phyloP scores from a whole-genome alignment of 2,888 invertebrate species.

The Lochmaea crataegi region DNA sequence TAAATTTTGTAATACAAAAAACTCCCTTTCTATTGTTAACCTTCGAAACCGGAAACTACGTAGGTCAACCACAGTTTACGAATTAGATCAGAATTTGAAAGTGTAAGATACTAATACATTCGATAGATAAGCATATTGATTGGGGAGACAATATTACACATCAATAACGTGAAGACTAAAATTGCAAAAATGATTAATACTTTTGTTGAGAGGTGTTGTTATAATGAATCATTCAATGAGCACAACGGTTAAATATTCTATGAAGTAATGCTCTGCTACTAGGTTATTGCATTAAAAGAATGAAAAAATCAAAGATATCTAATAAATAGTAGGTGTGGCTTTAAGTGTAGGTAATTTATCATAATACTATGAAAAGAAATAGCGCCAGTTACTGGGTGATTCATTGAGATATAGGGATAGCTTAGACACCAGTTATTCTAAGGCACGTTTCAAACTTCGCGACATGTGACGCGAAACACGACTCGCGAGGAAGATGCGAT shows the following conservation, averaged over 20 bases:
- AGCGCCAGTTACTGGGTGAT: too few species aligned
- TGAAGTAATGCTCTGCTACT: neutral
- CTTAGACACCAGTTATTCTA: too few species aligned
- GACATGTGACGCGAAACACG: too few species aligned
- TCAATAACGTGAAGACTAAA: neutral
- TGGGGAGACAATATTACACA: neutral
- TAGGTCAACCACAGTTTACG: neutral
- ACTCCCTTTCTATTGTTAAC: neutral
- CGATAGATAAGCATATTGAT: too few species aligned
- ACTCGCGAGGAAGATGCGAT: too few species aligned
- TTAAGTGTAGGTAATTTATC: too few species aligned
- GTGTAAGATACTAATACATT: neutral
- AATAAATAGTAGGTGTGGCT: too few species aligned
- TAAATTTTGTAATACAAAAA: neutral
- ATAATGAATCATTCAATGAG: neutral
- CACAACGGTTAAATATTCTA: neutral
- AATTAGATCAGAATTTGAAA: constrained; percentile 8
- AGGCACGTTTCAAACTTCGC: too few species aligned
- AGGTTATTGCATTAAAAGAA: neutral
- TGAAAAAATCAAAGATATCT: too few species aligned
- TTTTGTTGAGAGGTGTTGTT: neutral
- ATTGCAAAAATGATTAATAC: neutral
- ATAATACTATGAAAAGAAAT: too few species aligned
- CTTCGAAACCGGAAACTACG: neutral
- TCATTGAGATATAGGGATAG: too few species aligned